These are phyloP conservation scores for Prochilodus magdalenae DNA, from an alignment of 2,113 vertebrate genomes.

Conservation along the genomic window DNA sequence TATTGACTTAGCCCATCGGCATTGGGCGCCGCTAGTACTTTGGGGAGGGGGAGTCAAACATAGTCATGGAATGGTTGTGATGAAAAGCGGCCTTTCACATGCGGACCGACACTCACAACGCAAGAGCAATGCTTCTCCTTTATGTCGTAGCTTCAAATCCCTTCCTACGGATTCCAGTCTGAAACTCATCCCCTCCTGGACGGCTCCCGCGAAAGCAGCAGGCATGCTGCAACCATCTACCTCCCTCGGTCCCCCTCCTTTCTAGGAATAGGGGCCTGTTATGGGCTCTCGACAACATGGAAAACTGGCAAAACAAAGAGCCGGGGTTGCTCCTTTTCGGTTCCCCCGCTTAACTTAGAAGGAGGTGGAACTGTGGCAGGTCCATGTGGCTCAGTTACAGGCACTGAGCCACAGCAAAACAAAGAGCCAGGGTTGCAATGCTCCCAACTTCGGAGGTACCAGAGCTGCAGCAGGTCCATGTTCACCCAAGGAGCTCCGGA, in stretches of 20 bases:
- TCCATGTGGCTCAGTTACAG: not conserved
- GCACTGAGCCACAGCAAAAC: not conserved
- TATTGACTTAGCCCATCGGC: slow-evolving; percentile 27
- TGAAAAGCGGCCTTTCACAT: slow-evolving; percentile 12
- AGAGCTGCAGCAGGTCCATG: not conserved
- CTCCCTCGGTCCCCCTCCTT: not conserved
- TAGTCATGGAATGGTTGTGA: slow-evolving; percentile 4
- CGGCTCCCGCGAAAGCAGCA: not conserved
- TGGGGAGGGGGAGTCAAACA: slow-evolving; percentile 22
- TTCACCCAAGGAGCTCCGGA: slow-evolving; percentile 1
- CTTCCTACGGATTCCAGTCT: slow-evolving; percentile 18
- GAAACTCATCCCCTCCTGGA: not conserved
- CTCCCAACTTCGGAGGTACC: too few species aligned
- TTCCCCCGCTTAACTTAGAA: not conserved
- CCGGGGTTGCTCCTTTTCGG: not conserved
- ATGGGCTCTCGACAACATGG: not conserved
- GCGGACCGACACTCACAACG: not conserved
- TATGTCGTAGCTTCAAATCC: not conserved
- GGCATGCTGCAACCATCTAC: slow-evolving; percentile 4
- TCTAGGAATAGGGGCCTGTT: not conserved
- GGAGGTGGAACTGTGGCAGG: not conserved
- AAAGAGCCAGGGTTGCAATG: not conserved
- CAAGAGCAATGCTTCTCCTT: not conserved
- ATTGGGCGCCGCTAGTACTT: slow-evolving; percentile 6
- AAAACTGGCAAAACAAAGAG: not conserved